A percentile compares a stretch with the other conserved stretches of the same genome.
These are phyloP conservation scores for Rhagoletis pomonella DNA, from an alignment of 1,140 invertebrate genomes.

Conservation along the genomic window DNA sequence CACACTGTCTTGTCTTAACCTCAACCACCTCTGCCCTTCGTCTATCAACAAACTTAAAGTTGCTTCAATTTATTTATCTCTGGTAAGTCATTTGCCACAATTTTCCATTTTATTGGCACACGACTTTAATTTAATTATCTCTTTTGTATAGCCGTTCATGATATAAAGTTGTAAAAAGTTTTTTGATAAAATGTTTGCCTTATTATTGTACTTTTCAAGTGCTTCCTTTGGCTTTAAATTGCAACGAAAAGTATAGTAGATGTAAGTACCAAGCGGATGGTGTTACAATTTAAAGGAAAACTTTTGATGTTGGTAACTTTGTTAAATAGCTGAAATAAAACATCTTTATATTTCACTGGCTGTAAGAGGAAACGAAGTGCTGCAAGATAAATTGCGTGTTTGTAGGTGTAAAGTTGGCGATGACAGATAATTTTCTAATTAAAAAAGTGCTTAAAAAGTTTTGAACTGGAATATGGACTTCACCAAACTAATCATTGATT, in stretches of 20 bases:
- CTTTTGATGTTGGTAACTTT: no score
- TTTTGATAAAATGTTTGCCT: not conserved
- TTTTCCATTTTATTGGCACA: conserved; percentile 19
- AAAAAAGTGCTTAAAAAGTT: no score
- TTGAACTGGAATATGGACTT: no score
- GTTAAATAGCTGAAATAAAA: no score
- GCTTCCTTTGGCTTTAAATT: not conserved
- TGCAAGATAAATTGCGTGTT: no score
- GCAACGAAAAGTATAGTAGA: not conserved
- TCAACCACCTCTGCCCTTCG: not conserved
- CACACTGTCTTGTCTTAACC: not conserved
- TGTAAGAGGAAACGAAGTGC: no score
- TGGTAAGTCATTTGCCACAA: not conserved
- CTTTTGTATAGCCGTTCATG: not conserved
- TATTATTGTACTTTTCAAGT: not conserved
- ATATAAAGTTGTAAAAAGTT: not conserved
- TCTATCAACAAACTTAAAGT: not conserved
- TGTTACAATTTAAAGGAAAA: no score
- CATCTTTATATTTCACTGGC: no score
- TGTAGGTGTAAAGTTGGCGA: no score
- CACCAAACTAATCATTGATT: no score
- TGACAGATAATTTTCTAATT: no score
- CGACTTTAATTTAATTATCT: conserved; percentile 28
- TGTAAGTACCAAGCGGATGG: no score
- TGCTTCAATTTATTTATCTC: not conserved